Base-by-base conservation (phyloP, 2,797 vertebrate genomes). In the Melanogrammus aeglefinus region DNA sequence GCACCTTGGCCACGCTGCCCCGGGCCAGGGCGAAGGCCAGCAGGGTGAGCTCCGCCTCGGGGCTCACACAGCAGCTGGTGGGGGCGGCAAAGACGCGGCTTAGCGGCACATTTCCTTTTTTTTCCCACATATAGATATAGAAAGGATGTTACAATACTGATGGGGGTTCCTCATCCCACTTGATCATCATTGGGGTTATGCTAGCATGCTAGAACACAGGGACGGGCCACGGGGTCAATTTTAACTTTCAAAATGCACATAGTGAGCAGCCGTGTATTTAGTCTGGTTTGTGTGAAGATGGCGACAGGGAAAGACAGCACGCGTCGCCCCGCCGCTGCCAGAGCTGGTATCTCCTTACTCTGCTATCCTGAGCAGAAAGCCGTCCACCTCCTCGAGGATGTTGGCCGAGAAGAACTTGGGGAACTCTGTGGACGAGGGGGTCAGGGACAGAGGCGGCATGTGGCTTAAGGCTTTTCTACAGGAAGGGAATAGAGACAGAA, bases 351-450 rank as follows among this genome's bases (percentile, higher is more conserved):
- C 66, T 79, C 57, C 80, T 94, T 95, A 99, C 98, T 96, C 97
- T 85, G 97, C 96, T 92, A 98, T 99, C 87, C 97, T 95, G 88
- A 98, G 87, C 31, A 99, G 96, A 88, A 99, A 99, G 83, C 95
- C 96, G 82, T 99, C 98, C 44, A 99, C 97, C 88, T 99, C 97
- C 90, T 98, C 97, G 84, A 99, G 92, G 87, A 99, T 96, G 76
- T 96, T 99, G 38, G 96, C 89, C 24, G 98, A 99, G 72, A 99
- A 96, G 91, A 99, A 99, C 90, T 96, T 96, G 72, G 97, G 97
- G 87, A 98, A 96, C 82, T 98, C 96, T 0, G 96, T 94, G 77
- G 97, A 98, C 29, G 96, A 95, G 0, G 96, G 93, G 0, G 96
- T 97, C 4, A 99, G 93, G 27, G 97, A 99, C 6, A 99, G 89